Conservation (phyloP, 2,797 vertebrate genomes). For the Gambusia yucatana region DNA sequence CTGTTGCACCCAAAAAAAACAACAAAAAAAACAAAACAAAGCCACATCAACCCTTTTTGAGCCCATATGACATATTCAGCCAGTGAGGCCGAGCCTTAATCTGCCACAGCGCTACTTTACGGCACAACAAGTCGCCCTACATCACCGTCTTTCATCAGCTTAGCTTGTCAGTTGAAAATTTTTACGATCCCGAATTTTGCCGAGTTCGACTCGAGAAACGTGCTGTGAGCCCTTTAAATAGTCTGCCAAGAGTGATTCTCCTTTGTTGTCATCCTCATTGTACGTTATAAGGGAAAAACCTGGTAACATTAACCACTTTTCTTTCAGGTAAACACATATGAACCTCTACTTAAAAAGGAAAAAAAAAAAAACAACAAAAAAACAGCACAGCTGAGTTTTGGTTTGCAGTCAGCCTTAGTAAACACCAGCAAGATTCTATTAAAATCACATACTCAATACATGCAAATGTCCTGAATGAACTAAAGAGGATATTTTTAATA, state of each 20-base stretch:
- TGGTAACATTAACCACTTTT: constrained; percentile 54
- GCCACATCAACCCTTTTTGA: constrained; percentile 44
- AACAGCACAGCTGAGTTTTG: constrained; percentile 59
- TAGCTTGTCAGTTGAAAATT: constrained; percentile 39
- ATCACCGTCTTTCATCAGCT: constrained; percentile 21
- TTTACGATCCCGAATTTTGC: constrained; percentile 30
- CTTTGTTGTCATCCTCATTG: constrained; percentile 57
- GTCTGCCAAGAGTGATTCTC: constrained; percentile 42
- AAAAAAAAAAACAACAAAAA: constrained; percentile 8
- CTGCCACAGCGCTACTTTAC: constrained; percentile 54
- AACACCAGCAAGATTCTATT: constrained; percentile 65
- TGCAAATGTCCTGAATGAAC: constrained; percentile 64
- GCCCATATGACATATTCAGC: constrained; percentile 51
- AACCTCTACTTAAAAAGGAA: constrained; percentile 47
- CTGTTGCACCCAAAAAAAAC: constrained; percentile 57
- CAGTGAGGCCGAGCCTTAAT: constrained; percentile 52
- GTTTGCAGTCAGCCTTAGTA: constrained; percentile 61
- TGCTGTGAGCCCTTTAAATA: constrained; percentile 15
- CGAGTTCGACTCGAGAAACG: neutral
- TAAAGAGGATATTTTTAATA: constrained; percentile 71
- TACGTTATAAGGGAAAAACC: constrained; percentile 52
- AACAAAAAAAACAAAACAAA: neutral
- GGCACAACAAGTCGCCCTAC: constrained; percentile 22
- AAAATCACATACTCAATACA: constrained; percentile 73
- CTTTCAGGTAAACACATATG: constrained; percentile 66